Conservation (phyloP, 2,113 vertebrate species). For the Eonycteris spelaea region DNA sequence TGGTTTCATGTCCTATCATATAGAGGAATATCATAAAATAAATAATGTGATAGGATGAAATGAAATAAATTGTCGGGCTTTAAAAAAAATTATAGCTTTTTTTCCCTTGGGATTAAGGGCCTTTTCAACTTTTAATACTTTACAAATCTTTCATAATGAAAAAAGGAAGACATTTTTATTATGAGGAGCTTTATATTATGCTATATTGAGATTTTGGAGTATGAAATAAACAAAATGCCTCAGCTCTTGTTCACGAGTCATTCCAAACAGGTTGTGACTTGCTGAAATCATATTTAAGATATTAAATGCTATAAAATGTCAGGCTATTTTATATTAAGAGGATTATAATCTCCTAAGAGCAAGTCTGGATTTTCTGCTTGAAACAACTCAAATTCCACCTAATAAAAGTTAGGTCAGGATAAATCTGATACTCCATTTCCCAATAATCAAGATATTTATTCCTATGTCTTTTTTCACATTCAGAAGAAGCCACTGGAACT, state of each 20-base stretch:
- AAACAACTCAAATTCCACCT: slow-evolving; percentile 26
- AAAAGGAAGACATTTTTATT: not conserved
- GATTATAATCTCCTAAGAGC: not conserved
- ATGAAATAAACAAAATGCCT: slow-evolving; percentile 38
- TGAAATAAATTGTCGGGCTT: not conserved
- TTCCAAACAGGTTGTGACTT: slow-evolving; percentile 36
- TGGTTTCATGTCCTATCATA: slow-evolving; percentile 19
- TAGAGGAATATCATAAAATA: not conserved
- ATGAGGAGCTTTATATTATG: slow-evolving; percentile 5
- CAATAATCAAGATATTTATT: slow-evolving; percentile 10
- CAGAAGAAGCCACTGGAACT: not conserved
- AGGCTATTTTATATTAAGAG: slow-evolving; percentile 26
- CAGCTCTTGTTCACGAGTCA: slow-evolving; percentile 10
- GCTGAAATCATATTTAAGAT: slow-evolving; percentile 33
- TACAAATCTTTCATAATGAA: not conserved
- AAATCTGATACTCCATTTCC: slow-evolving; percentile 26
- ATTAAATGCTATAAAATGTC: not conserved
- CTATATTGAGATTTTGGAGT: not conserved
- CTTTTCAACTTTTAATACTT: slow-evolving; percentile 1
- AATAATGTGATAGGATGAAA: not conserved
- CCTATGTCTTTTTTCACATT: not conserved
- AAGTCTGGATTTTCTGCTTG: slow-evolving; percentile 29
- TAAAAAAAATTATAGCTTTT: not conserved
- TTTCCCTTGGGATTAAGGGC: not conserved
- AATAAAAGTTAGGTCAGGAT: not conserved